phyloP scores from a whole-genome alignment of 2,888 invertebrate species.

The Lasioglossum leucozonium region DNA sequence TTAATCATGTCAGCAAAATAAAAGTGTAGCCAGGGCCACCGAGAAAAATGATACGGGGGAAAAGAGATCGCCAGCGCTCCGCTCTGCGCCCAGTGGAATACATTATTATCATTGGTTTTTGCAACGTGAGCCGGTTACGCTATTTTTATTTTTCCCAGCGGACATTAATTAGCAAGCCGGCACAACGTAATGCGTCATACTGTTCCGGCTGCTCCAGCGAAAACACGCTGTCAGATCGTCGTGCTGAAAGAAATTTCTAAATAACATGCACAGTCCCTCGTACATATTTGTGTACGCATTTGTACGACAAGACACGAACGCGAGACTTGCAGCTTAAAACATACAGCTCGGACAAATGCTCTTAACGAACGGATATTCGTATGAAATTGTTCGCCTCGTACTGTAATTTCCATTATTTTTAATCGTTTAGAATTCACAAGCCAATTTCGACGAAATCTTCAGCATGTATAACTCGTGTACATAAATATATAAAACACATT shows the following conservation, averaged over 20 bases:
- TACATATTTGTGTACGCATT: neutral
- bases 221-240: neutral
- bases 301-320: neutral
- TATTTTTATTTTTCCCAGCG: conserved; percentile 8
- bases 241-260: neutral
- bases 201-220: neutral
- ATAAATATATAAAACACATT: too few species aligned
- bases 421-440: too few species aligned
- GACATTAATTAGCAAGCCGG: conserved; percentile 68
- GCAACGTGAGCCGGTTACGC: neutral
- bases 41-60: conserved; percentile 75
- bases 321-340: neutral
- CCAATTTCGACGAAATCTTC: too few species aligned
- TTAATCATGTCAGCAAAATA: conserved; percentile 78
- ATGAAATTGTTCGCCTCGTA: neutral
- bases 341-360: neutral
- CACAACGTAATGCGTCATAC: neutral
- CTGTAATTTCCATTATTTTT: too few species aligned
- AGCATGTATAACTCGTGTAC: too few species aligned
- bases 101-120: conserved; percentile 73
- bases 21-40: conserved; percentile 66
- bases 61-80: conserved; percentile 48
- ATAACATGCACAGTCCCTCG: neutral
- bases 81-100: conserved; percentile 57
- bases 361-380: neutral